Evolutionary conservation across 2,888 invertebrate genomes (phyloP).

Genomic region (Macaria notata): DNA sequence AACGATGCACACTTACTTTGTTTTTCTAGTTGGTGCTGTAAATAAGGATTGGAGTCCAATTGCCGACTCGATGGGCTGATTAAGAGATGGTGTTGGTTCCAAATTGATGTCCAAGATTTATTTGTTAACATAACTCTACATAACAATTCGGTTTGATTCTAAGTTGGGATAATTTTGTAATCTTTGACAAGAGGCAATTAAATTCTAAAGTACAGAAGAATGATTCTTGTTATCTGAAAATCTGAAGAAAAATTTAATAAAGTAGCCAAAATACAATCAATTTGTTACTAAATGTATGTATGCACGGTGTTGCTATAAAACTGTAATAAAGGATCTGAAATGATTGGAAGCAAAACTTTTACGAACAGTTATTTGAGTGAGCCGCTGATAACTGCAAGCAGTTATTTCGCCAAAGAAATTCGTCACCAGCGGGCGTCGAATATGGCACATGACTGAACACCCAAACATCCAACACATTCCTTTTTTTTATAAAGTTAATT

Average conservation of each 20-base stretch:
- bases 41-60: constrained; percentile 34
- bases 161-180: too few relatives aligned
- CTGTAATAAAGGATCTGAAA: too few relatives aligned
- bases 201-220: too few relatives aligned
- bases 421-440: constrained; percentile 24
- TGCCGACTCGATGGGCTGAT: constrained; percentile 26
- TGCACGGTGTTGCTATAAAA: too few relatives aligned
- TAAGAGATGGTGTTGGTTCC: constrained; percentile 18
- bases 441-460: constrained; percentile 24
- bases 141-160: too few relatives aligned
- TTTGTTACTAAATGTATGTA: too few relatives aligned
- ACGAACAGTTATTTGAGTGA: too few relatives aligned
- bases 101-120: constrained; percentile 5
- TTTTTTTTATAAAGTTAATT: constrained; percentile 20
- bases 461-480: constrained; percentile 5
- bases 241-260: too few relatives aligned
- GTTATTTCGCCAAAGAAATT: constrained; percentile 16
- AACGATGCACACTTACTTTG: constrained; percentile 38
- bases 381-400: not conserved
- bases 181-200: too few relatives aligned
- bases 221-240: too few relatives aligned
- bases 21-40: constrained; percentile 37
- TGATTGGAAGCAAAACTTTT: too few relatives aligned
- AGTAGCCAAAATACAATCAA: too few relatives aligned
- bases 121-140: not conserved